Percentiles rank a stretch among this genome's conserved stretches.
Evolutionary conservation across 2,888 invertebrate genomes (phyloP).

Genomic region (Habroteleia sp.): DNA sequence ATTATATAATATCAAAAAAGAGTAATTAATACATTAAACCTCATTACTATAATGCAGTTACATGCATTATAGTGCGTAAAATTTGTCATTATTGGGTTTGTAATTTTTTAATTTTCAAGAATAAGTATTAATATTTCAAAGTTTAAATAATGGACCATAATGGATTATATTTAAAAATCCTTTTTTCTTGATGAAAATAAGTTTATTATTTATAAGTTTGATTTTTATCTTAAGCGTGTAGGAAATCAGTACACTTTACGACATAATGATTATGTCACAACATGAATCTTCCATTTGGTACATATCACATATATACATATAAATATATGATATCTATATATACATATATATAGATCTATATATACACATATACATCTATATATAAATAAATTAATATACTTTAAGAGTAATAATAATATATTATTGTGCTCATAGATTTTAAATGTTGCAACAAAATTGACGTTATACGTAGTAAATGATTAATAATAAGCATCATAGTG

Average conservation of each 20-base stretch:
- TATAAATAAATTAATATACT: conserved; percentile 48
- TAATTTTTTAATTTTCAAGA: too few species aligned
- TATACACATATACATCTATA: conserved; percentile 33
- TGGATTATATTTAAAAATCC: conserved; percentile 20
- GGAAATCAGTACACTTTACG: conserved; percentile 54
- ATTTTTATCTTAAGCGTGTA: conserved; percentile 32
- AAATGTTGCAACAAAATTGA: conserved; percentile 55
- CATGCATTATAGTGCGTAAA: too few species aligned
- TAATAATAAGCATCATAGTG: conserved; percentile 39
- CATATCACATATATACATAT: conserved; percentile 78
- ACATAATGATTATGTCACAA: conserved; percentile 69
- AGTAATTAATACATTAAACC: too few species aligned
- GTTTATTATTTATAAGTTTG: conserved; percentile 1
- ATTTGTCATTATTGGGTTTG: too few species aligned
- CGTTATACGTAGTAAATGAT: conserved; percentile 56
- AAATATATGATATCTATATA: conserved; percentile 56
- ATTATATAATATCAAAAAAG: too few species aligned
- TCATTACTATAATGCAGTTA: too few species aligned
- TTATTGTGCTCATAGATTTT: conserved; percentile 63
- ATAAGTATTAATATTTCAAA: too few species aligned
- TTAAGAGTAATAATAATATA: conserved; percentile 57
- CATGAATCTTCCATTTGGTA: conserved; percentile 81
- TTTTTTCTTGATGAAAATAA: neutral
- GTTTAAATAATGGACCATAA: too few species aligned
- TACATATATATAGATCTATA: conserved; percentile 32